Conservation (phyloP, 2,888 invertebrate genomes). For the Pyralis farinalis region DNA sequence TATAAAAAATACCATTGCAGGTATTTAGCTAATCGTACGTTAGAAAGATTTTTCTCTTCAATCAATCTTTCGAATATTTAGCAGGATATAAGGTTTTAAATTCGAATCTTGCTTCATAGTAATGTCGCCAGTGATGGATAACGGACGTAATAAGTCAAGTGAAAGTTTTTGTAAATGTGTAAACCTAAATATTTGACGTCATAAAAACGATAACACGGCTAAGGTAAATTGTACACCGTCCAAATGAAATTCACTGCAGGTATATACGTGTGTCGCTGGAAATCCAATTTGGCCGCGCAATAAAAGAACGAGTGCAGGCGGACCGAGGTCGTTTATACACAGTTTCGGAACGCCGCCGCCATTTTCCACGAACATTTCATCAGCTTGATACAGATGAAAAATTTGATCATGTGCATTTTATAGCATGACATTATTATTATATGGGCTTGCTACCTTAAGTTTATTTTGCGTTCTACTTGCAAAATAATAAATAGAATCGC, state of each 20-base stretch:
- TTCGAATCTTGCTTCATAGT: no score
- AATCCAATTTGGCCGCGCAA: conserved; percentile 61
- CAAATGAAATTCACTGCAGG: conserved; percentile 17
- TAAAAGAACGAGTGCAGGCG: conserved; percentile 47
- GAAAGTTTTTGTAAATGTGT: no score
- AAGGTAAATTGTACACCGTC: conserved; percentile 2
- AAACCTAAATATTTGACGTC: neutral
- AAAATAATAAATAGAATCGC: no score
- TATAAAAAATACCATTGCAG: no score
- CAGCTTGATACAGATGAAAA: conserved; percentile 4
- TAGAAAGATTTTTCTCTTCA: no score
- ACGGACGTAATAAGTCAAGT: no score
- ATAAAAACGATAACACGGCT: neutral
- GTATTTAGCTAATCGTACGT: no score
- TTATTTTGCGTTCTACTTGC: no score
- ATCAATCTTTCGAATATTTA: no score
- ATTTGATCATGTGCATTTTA: neutral
- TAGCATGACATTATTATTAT: neutral
- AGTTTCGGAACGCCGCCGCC: conserved; percentile 4
- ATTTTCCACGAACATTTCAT: conserved; percentile 5
- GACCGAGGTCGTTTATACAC: conserved; percentile 9
- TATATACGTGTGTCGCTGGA: conserved; percentile 35
- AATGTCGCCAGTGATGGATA: no score
- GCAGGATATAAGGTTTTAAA: no score
- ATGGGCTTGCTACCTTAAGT: no score